These are phyloP conservation scores for Trogon melanurus DNA, from an alignment of 2,113 vertebrate species.

Conservation along the genomic window DNA sequence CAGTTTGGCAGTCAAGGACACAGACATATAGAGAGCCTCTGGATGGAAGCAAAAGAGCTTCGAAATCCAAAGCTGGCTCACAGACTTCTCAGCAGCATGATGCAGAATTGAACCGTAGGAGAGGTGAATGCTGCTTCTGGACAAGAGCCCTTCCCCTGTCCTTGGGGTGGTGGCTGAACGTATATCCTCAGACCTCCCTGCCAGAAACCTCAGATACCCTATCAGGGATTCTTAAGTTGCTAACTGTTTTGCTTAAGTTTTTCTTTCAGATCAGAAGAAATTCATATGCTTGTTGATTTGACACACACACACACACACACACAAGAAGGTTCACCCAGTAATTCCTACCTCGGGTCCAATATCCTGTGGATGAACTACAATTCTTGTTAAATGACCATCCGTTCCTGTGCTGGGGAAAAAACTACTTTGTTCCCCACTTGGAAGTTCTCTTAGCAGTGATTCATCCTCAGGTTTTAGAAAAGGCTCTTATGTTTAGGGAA, in stretches of 20 bases:
- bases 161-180: background rate
- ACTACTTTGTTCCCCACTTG: background rate
- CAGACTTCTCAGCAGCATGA: background rate
- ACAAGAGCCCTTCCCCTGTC: background rate
- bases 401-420: background rate
- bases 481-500: background rate
- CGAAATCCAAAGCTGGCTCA: background rate
- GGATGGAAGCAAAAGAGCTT: background rate
- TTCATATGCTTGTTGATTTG: background rate
- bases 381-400: background rate
- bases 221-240: background rate
- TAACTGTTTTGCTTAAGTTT: background rate
- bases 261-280: background rate
- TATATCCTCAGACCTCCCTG: fast-evolving
- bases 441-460: background rate
- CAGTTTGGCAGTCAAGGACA: background rate
- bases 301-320: too few relatives aligned
- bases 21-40: background rate
- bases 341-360: background rate
- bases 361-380: background rate
- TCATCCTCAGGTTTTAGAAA: background rate
- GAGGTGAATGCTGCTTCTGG: background rate
- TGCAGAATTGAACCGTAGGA: background rate
- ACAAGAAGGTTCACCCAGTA: background rate
- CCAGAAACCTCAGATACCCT: background rate